phyloP scores from a whole-genome alignment of 2,797 vertebrate genomes.

The Propithecus perrieri region DNA sequence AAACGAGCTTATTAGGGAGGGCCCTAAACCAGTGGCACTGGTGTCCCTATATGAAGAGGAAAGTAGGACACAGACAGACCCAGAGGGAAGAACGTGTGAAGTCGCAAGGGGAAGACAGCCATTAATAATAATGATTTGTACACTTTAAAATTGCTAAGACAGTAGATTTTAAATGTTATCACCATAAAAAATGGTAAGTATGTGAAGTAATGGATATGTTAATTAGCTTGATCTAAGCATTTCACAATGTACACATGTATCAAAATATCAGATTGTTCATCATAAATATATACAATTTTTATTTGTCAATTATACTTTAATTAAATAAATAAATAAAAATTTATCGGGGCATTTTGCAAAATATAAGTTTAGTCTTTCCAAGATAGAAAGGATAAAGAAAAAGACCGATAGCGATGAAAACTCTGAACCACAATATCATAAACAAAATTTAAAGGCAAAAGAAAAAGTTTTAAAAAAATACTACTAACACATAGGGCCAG shows the following conservation, averaged over 20 bases:
- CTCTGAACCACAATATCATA: neutral
- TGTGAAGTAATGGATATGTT: neutral
- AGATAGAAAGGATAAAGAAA: conserved; percentile 11
- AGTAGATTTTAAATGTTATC: neutral
- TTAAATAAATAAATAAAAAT: neutral
- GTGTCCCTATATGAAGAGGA: neutral
- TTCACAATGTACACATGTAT: neutral
- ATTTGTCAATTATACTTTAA: neutral
- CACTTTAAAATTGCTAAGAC: neutral
- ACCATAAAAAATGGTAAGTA: too few species aligned
- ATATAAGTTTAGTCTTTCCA: neutral
- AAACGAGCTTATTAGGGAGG: neutral
- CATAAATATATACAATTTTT: neutral
- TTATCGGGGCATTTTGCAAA: neutral
- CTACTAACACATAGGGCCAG: neutral
- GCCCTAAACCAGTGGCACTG: neutral
- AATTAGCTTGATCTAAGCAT: neutral
- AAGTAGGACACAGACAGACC: neutral
- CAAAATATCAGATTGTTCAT: neutral
- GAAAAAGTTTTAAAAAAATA: neutral
- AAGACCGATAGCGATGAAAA: neutral
- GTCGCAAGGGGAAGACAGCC: neutral
- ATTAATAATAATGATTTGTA: neutral
- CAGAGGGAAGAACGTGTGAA: neutral
- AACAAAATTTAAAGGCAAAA: conserved; percentile 41